Evolutionary conservation across 2,888 invertebrate species (phyloP).

Genomic region (Gortyna flavago): DNA sequence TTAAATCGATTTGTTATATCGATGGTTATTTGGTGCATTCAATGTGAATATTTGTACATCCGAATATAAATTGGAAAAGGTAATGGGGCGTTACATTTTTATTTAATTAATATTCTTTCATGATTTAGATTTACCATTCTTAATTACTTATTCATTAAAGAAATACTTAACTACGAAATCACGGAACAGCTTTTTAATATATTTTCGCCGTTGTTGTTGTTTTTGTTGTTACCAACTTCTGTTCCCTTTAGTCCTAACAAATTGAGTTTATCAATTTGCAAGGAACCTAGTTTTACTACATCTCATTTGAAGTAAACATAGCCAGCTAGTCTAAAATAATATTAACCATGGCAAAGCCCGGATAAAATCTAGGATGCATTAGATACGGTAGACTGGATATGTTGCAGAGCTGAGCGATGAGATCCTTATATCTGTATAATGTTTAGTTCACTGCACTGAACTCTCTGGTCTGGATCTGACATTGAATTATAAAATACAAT

Average conservation of each 20-base stretch:
- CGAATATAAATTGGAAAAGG: not conserved
- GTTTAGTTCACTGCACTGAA: constrained; percentile 36
- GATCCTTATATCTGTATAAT: constrained; percentile 27
- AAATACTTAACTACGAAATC: not conserved
- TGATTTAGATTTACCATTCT: constrained; percentile 9
- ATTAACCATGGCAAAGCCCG: constrained; percentile 21
- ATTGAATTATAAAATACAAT: constrained; percentile 27
- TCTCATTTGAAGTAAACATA: not conserved
- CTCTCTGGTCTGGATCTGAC: constrained; percentile 7
- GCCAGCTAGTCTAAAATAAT: constrained; percentile 15
- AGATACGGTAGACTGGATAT: constrained; percentile 30
- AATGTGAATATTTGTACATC: constrained; percentile 32
- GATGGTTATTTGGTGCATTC: constrained; percentile 18
- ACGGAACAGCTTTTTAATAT: not conserved
- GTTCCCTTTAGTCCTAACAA: not conserved
- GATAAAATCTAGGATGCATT: constrained; percentile 52
- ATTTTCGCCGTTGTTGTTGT: too few relatives aligned
- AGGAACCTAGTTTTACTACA: not conserved
- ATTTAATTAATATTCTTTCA: constrained; percentile 23
- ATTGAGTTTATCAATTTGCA: not conserved
- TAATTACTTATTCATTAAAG: not conserved
- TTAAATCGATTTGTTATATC: constrained; percentile 38
- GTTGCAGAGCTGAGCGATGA: constrained; percentile 35
- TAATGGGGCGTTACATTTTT: constrained; percentile 3
- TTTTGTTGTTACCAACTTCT: not conserved